Evolutionary conservation across 2,797 vertebrate species (phyloP).

Genomic region (Sebastes iracundus): DNA sequence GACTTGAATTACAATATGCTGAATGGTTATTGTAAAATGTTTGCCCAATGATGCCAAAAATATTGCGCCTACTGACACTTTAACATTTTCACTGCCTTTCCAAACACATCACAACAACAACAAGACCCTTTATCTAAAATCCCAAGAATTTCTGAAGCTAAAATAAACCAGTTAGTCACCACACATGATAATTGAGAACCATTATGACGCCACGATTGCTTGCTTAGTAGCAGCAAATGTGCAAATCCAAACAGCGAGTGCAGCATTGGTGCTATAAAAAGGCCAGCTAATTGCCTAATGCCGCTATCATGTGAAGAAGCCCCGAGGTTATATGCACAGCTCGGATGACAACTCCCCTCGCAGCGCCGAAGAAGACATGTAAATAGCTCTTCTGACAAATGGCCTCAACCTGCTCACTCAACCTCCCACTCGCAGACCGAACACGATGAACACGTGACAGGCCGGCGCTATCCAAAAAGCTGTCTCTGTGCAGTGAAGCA

Average conservation of each 20-base stretch:
- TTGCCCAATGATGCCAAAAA: too few species aligned
- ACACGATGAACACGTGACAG: slow-evolving; percentile 18
- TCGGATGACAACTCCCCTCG: slow-evolving; percentile 33
- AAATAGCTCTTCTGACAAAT: slow-evolving; percentile 51
- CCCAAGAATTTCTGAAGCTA: not conserved
- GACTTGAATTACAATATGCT: too few species aligned
- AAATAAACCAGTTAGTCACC: not conserved
- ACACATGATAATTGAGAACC: not conserved
- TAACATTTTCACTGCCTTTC: not conserved
- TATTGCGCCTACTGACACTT: not conserved
- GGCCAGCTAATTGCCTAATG: slow-evolving; percentile 40
- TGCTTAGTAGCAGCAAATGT: not conserved
- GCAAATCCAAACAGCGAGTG: slow-evolving; percentile 1
- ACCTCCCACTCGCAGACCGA: slow-evolving; percentile 29
- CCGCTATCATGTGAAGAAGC: slow-evolving; percentile 25
- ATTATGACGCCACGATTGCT: not conserved
- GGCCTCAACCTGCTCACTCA: slow-evolving; percentile 48
- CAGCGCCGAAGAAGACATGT: slow-evolving; percentile 31
- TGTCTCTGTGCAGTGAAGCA: slow-evolving; percentile 2
- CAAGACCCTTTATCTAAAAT: not conserved
- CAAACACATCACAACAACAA: not conserved
- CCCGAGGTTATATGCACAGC: slow-evolving; percentile 42
- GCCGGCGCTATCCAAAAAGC: slow-evolving; percentile 1
- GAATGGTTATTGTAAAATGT: accelerated
- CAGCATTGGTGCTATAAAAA: slow-evolving; percentile 21